These are phyloP conservation scores for Merodon equestris DNA, from an alignment of 2,888 invertebrate species.

Conservation along the genomic window DNA sequence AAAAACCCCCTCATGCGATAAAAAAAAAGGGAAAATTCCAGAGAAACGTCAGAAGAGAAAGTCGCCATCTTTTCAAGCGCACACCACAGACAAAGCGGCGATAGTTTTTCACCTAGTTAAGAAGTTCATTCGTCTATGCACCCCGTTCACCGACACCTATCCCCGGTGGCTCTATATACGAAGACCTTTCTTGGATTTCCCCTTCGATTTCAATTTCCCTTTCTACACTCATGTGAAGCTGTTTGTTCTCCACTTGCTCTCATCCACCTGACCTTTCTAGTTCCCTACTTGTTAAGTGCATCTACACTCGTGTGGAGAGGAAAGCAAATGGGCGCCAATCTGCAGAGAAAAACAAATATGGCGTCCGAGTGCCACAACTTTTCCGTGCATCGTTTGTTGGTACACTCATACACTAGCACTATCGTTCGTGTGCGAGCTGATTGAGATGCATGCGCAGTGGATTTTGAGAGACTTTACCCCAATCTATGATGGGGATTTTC, in stretches of 20 bases:
- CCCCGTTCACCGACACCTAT: constrained; percentile 26
- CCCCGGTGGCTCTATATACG: background rate
- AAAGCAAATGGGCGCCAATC: constrained; percentile 63
- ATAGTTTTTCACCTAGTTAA: constrained; percentile 68
- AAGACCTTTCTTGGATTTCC: constrained; percentile 45
- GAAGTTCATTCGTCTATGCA: constrained; percentile 58
- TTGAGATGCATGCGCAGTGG: constrained; percentile 32
- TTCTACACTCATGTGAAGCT: constrained; percentile 35
- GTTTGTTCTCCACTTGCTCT: constrained; percentile 17
- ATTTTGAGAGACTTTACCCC: background rate
- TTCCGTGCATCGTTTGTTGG: constrained; percentile 37
- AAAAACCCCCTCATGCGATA: background rate
- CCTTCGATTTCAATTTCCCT: constrained; percentile 58
- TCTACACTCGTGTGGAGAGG: constrained; percentile 14
- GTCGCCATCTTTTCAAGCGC: constrained; percentile 48
- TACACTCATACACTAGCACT: constrained; percentile 22
- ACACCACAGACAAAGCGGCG: constrained; percentile 53
- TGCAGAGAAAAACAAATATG: constrained; percentile 57
- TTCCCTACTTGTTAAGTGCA: constrained; percentile 36
- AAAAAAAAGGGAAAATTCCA: constrained; percentile 1
- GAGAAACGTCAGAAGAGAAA: constrained; percentile 38
- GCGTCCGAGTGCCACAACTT: constrained; percentile 63
- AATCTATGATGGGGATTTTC: background rate
- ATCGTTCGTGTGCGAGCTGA: background rate
- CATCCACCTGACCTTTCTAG: constrained; percentile 57